Percentiles rank a stretch among this genome's conserved stretches.
phyloP scores from a whole-genome alignment of 1,140 invertebrate genomes.

The Daktulosphaira vitifoliae region DNA sequence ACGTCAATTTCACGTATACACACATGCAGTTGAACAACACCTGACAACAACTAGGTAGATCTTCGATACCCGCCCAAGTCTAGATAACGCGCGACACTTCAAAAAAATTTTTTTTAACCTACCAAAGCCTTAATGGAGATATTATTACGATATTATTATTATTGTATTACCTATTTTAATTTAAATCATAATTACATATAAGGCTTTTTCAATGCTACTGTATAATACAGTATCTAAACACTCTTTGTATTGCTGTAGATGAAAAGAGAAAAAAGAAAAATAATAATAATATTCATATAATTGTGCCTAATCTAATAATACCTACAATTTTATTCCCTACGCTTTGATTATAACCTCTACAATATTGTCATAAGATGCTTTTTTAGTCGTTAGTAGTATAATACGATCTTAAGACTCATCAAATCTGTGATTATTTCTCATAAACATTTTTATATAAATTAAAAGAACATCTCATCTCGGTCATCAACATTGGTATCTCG shows the following conservation, averaged over 20 bases:
- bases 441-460: neutral
- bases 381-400: conserved; percentile 20
- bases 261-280: too few relatives aligned
- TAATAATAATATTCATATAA: neutral
- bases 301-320: neutral
- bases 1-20: conserved; percentile 48
- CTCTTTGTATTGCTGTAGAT: conserved; percentile 7
- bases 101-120: neutral
- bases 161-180: neutral
- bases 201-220: neutral
- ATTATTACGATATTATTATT: neutral
- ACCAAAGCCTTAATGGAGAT: neutral
- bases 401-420: conserved; percentile 33
- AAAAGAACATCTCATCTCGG: too few relatives aligned
- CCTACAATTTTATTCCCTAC: conserved; percentile 26
- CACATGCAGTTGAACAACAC: conserved; percentile 38
- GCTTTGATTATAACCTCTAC: conserved; percentile 9
- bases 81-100: conserved; percentile 1
- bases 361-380: conserved; percentile 19
- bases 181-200: conserved; percentile 1
- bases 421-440: conserved; percentile 33
- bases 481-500: neutral
- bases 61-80: conserved; percentile 9
- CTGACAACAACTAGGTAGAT: conserved; percentile 35
- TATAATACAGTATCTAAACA: neutral